Conservation (phyloP, 1,140 invertebrate species). For the Anastrepha ludens region DNA sequence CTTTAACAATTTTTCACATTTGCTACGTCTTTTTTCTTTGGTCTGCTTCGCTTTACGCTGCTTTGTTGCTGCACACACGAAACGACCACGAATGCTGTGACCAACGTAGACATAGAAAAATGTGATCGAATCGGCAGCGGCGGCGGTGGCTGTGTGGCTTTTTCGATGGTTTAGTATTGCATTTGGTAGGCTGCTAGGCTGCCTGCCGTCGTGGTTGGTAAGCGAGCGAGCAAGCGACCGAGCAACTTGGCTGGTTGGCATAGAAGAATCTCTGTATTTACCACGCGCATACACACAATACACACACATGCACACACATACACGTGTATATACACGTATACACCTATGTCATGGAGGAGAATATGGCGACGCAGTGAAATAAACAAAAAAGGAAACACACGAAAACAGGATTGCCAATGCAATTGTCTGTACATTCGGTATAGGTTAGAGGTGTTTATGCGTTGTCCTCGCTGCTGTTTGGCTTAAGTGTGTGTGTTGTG, state of each 20-base stretch:
- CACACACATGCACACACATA: neutral
- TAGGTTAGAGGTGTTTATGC: neutral
- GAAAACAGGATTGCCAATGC: constrained; percentile 37
- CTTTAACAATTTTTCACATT: neutral
- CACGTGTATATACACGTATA: neutral
- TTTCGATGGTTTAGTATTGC: neutral
- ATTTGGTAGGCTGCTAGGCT: neutral
- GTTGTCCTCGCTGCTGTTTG: neutral
- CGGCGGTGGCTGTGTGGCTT: constrained; percentile 3
- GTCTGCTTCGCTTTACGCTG: neutral
- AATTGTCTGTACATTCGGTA: neutral
- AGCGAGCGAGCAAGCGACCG: neutral
- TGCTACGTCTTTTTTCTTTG: neutral
- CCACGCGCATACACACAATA: neutral
- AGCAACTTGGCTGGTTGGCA: neutral
- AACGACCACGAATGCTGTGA: constrained; percentile 38
- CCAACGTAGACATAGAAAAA: constrained; percentile 28
- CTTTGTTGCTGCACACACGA: constrained; percentile 42
- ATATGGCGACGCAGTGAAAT: constrained; percentile 35
- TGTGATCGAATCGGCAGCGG: constrained; percentile 12
- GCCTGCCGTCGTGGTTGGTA: constrained; percentile 30
- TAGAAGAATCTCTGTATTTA: neutral
- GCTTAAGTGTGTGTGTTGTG: neutral
- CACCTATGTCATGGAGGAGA: neutral
- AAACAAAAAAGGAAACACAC: constrained; percentile 19